Base-by-base conservation (phyloP, 2,113 vertebrate genomes). In the western clawed frog (Xenopus tropicalis) region DNA sequence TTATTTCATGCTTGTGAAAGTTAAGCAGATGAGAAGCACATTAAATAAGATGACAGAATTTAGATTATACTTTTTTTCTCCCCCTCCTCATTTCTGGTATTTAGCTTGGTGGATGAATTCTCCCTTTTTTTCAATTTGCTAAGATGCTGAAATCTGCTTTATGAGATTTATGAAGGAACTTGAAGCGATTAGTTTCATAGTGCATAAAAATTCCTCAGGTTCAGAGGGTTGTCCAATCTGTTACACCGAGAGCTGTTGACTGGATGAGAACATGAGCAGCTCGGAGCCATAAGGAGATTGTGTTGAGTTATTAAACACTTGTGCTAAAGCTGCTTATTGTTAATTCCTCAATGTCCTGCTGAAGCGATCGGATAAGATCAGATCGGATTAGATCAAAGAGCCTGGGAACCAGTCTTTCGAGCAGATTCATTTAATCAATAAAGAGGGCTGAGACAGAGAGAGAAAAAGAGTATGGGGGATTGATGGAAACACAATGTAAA, bases 271-370 rank as follows among this genome's bases (percentile, higher is more conserved):
- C 85, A 85, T 85, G 90, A 93, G 88, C 89, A 91, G 88, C 90
- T 88, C 82, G 1, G 76, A 90, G 90, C 88, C 87, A 85, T 93
- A 93, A 95, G 92, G 87, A 91, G 94, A 94, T 94, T 94, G 91
- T 93, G 91, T 86, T 82, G 90, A 94, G 92, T 95, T 94, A 94
- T 94, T 95, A 93, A 97, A 93, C 91, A 91, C 90, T 93, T 90
- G 91, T 93, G 90, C 87, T 90, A 93, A 95, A 96, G 93, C 93
- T 90, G 92, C 92, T 95, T 95, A 93, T 88, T 85, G 84, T 91
- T 92, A 92, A 92, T 92, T 91, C 91, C 88, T 86, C 74, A 84
- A 87, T 92, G 92, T 90, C 89, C 89, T 90, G 91, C 90, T 90
- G 88, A 90, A 92, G 88, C 81, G 88, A 93, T 93, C 85, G 85